Base-by-base conservation (phyloP, 2,888 invertebrate species). In the Drosophila dives region DNA sequence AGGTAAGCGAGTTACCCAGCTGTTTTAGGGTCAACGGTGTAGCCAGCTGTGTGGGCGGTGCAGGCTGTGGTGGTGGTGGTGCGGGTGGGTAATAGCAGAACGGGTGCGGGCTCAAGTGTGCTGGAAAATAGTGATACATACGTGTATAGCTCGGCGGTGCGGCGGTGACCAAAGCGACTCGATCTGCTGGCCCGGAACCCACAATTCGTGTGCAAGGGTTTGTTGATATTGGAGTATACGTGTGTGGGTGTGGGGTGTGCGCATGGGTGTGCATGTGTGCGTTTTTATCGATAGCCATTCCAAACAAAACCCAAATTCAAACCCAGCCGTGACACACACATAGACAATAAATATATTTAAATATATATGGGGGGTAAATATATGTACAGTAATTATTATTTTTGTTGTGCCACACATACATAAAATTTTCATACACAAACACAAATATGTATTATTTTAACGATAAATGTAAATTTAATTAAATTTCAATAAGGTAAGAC, bases 141-240 rank as follows among this genome's bases (percentile, higher is more conserved):
- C 94, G 94, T 91, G 94, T 94, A 93, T 95, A 95, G 92, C 94
- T 94, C 82, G 95, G 94, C 83, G 94, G 94, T 87, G 95, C 94
- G 81, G 94, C 94, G 77, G 94, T 94, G 81, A 95, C 94, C 90
- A 95, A 93, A 83, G 95, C 95, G 91, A 95, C 94, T 83, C 94
- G 94, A 95, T 95, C 95, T 95, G 82, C 36, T 61, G 69, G 54
- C 59, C 75, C 68, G 68, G 64, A 73, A 69, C 77, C 66, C 60
- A 29, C 36, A 29, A 61, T 64, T 59, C 38, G 61, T 58, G 72
- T 63, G 71, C 56, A 62, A 65, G 65, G 60, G 65, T 66, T 67
- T 72, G 71, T 51, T 61, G 48, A 56, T 33, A 45, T 72, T 62
- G 42, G 36, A 66, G 56, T 62, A 32, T 65, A 53, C 64, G 64